phyloP scores from a whole-genome alignment of 2,113 vertebrate species.

The Cynoglossus semilaevis region DNA sequence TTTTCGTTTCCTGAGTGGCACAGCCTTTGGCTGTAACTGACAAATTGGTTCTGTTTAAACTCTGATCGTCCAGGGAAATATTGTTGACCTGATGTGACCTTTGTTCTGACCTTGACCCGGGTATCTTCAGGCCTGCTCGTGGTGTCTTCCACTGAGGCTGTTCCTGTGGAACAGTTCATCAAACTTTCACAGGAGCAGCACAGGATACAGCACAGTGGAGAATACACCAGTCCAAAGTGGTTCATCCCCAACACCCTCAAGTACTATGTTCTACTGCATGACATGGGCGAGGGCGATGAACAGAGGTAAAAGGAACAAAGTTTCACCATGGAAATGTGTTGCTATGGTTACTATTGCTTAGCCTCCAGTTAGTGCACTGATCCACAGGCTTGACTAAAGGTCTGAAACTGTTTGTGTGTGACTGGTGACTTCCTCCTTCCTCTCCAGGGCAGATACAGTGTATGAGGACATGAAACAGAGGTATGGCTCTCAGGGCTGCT shows the following conservation, averaged over 20 bases:
- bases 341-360: too few species aligned
- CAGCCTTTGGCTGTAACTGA: too few species aligned
- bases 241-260: constrained; percentile 98
- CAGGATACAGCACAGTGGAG: constrained; percentile 92
- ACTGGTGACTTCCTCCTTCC: not conserved
- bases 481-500: constrained; percentile 93
- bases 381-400: too few species aligned
- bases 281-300: constrained; percentile 87
- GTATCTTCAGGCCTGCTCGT: constrained; percentile 88
- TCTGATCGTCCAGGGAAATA: too few species aligned
- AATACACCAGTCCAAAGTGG: constrained; percentile 92
- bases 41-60: too few species aligned
- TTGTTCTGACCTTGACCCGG: constrained; percentile 46
- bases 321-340: too few species aligned
- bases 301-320: constrained; percentile 78
- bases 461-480: constrained; percentile 99
- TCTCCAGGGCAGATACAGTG: constrained; percentile 85
- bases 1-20: too few species aligned
- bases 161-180: constrained; percentile 91
- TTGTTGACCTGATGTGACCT: too few species aligned
- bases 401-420: not conserved
- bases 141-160: constrained; percentile 87
- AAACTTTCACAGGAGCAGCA: constrained; percentile 97
- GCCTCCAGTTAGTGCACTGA: too few species aligned
- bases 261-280: constrained; percentile 94